Base-by-base conservation (phyloP, 2,797 vertebrate genomes). In the Epinephelus awoara region DNA sequence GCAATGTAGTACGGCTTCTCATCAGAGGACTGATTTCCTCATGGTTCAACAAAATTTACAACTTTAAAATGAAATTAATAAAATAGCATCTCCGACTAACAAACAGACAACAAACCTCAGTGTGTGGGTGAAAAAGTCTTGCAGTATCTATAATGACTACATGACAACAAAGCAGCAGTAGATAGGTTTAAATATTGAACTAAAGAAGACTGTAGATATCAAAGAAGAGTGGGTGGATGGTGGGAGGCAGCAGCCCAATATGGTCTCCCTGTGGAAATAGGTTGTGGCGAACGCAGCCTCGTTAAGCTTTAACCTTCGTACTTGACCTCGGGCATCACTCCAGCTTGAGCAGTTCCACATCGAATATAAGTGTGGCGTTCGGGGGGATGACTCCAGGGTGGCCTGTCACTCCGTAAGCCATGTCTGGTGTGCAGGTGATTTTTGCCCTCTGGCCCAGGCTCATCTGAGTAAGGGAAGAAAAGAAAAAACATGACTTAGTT, bases 301-400 rank as follows among this genome's bases (percentile, higher is more conserved):
- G 18, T 69, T 76, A 57, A 51, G 79, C 72, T 75, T 80, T 51
- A 42, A 61, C 72, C 67, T 56, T 66, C 11, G 46, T 34, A 1
- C 78, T 80, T 51, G 29, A 51, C 25, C 10, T 8, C 40, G 1
- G 47, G 58, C 49, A 19, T 99, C 95, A 99, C 94, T 99, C 98
- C 91, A 99, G 94, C 94, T 97, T 97, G 87, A 99, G 96, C 79
- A 99, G 96, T 88, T 99, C 98, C 95, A 99, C 98, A 0, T 99
- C 98, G 18, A 99, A 99, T 94, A 99, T 95, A 84, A 99, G 97
- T 0, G 98, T 99, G 85, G 98, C 98, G 5, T 99, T 98, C 50
- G 98, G 96, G 40, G 98, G 98, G 94, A 99, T 99, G 94, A 99
- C 98, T 51, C 98, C 98, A 0, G 98, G 98, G 90, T 99, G 98